phyloP scores from a whole-genome alignment of 2,113 vertebrate genomes.

The Gopherus flavomarginatus region DNA sequence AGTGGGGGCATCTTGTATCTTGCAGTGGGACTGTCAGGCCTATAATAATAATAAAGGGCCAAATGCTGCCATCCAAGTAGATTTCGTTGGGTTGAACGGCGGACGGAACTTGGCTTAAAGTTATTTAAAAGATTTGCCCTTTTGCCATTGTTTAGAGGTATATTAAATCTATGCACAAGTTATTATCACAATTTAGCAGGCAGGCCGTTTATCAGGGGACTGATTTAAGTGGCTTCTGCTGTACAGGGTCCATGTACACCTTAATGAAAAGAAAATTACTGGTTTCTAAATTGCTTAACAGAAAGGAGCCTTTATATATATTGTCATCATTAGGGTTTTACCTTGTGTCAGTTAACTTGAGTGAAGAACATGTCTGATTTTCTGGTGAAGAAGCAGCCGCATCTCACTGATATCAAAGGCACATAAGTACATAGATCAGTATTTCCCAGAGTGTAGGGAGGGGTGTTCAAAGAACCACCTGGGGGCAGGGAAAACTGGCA shows the following conservation, averaged over 20 bases:
- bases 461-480: too few relatives aligned
- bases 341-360: too few relatives aligned
- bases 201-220: conserved; percentile 8
- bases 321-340: too few relatives aligned
- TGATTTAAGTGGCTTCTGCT: conserved; percentile 28
- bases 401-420: too few relatives aligned
- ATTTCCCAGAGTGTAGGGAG: too few relatives aligned
- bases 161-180: not conserved
- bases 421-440: too few relatives aligned
- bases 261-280: not conserved
- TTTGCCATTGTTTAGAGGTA: not conserved
- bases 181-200: conserved; percentile 18
- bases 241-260: not conserved
- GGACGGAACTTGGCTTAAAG: conserved; percentile 37
- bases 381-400: too few relatives aligned
- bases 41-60: conserved; percentile 41
- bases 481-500: too few relatives aligned
- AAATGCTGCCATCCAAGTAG: conserved; percentile 42
- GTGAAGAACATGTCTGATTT: too few relatives aligned
- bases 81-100: conserved; percentile 47
- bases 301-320: conserved; percentile 30
- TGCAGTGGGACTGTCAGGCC: not conserved
- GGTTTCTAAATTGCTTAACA: too few relatives aligned
- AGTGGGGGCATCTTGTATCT: too few relatives aligned
- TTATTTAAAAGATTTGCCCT: not conserved